A percentile compares a stretch with the other conserved stretches of the same genome.
These are phyloP conservation scores for Ischnus inquisitorius DNA, from an alignment of 2,888 invertebrate genomes.

Conservation along the genomic window DNA sequence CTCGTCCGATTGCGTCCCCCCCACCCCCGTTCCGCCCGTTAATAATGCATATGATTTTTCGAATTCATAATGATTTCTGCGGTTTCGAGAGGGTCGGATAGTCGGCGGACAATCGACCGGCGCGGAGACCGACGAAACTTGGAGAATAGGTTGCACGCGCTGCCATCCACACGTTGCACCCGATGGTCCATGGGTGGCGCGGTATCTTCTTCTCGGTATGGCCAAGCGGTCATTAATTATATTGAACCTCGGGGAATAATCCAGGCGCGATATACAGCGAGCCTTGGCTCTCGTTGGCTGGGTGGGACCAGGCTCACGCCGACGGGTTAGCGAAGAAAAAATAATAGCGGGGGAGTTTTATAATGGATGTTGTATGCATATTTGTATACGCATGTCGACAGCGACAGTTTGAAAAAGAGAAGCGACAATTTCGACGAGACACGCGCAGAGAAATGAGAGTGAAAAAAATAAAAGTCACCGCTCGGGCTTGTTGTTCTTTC, in stretches of 20 bases:
- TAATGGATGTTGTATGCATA: conserved; percentile 36
- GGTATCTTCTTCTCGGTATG: conserved; percentile 58
- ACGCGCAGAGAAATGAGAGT: conserved; percentile 21
- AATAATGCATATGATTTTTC: conserved; percentile 52
- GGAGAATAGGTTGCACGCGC: conserved; percentile 36
- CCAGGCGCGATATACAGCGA: conserved; percentile 26
- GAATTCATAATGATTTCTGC: conserved; percentile 65
- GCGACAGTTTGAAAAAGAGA: conserved; percentile 56
- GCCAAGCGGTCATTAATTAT: conserved; percentile 69
- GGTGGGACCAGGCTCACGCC: conserved; percentile 60
- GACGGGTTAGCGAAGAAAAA: conserved; percentile 65
- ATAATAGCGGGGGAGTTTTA: conserved; percentile 65
- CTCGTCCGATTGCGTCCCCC: background rate
- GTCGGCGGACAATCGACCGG: conserved; percentile 62
- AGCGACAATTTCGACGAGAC: conserved; percentile 65
- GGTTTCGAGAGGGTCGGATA: conserved; percentile 37
- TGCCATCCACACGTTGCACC: conserved; percentile 32
- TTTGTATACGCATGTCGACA: conserved; percentile 21
- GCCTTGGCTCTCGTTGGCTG: conserved; percentile 59
- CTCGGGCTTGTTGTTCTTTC: conserved; percentile 21
- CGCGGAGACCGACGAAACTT: conserved; percentile 31
- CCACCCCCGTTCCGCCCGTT: background rate
- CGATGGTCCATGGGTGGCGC: conserved; percentile 64
- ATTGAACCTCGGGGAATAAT: conserved; percentile 67
- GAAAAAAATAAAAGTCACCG: conserved; percentile 48